Percentiles rank a stretch among this genome's conserved stretches.
Evolutionary conservation across 2,113 vertebrate species (phyloP).

Genomic region (Lonchura striata): DNA sequence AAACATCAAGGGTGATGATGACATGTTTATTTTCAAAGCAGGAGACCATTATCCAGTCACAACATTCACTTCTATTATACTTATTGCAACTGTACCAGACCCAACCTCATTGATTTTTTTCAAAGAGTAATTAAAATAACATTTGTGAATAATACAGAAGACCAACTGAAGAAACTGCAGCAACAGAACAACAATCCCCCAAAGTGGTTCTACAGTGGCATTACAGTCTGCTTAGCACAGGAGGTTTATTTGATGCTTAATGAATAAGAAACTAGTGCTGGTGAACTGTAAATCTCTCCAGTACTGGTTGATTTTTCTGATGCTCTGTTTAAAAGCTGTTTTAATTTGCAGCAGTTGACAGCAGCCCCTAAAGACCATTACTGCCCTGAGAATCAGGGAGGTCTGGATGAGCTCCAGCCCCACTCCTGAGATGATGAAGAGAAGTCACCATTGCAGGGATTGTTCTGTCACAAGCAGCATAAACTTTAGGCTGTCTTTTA

Average conservation of each 20-base stretch:
- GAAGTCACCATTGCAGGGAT: not conserved
- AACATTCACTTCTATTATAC: conserved; percentile 55
- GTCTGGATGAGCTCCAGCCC: not conserved
- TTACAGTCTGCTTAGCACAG: conserved; percentile 52
- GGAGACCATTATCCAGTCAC: conserved; percentile 67
- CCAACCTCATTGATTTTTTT: conserved; percentile 62
- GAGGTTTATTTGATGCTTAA: conserved; percentile 50
- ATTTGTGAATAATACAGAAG: conserved; percentile 65
- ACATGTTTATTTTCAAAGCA: conserved; percentile 73
- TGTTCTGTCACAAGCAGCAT: accelerated
- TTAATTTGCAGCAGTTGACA: conserved; percentile 28
- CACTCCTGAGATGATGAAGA: not conserved
- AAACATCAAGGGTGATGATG: conserved; percentile 73
- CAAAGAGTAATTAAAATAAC: conserved; percentile 69
- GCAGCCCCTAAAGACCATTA: not conserved
- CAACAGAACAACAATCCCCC: conserved; percentile 60
- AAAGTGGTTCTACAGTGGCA: conserved; percentile 28
- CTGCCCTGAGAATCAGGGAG: not conserved
- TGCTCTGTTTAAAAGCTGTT: conserved; percentile 12
- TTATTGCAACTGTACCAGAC: conserved; percentile 43
- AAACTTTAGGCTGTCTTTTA: not conserved
- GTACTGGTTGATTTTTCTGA: not conserved
- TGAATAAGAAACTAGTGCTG: conserved; percentile 61
- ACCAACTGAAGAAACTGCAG: conserved; percentile 44
- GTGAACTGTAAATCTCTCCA: conserved; percentile 44